phyloP scores from a whole-genome alignment of 2,888 invertebrate genomes.

The Merodon equestris region DNA sequence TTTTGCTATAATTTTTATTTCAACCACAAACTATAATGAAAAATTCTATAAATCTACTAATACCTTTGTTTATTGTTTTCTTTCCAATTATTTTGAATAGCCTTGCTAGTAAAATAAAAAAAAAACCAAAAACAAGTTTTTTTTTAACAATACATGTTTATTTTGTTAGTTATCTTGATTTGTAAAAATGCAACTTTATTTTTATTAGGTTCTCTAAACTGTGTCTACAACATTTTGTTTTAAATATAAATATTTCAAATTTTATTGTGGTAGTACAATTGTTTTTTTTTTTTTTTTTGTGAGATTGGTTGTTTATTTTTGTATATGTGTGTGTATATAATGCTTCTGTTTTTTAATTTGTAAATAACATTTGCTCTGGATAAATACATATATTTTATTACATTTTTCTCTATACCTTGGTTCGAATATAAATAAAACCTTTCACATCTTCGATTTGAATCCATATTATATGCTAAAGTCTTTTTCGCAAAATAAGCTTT shows the following conservation, averaged over 20 bases:
- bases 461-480: slow-evolving; percentile 9
- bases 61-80: too few relatives aligned
- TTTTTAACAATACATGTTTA: slow-evolving; percentile 40
- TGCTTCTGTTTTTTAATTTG: slow-evolving; percentile 20
- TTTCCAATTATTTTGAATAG: too few relatives aligned
- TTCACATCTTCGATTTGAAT: slow-evolving; percentile 26
- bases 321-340: slow-evolving; percentile 10
- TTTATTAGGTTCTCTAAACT: slow-evolving; percentile 21
- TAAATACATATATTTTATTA: slow-evolving; percentile 43
- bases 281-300: too few relatives aligned
- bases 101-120: too few relatives aligned
- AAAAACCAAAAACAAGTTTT: slow-evolving; percentile 19
- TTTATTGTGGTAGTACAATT: too few relatives aligned
- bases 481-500: slow-evolving; percentile 35
- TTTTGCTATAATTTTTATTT: too few relatives aligned
- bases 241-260: background rate
- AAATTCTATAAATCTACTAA: too few relatives aligned
- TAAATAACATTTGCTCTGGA: slow-evolving; percentile 61
- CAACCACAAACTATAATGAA: too few relatives aligned
- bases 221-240: slow-evolving; percentile 42
- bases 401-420: slow-evolving; percentile 15
- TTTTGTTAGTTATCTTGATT: slow-evolving; percentile 33
- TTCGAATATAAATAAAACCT: slow-evolving; percentile 16
- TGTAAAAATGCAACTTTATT: slow-evolving; percentile 53
- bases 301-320: too few relatives aligned